phyloP scores from a whole-genome alignment of 2,113 vertebrate genomes.

The Emydura subglobosa region DNA sequence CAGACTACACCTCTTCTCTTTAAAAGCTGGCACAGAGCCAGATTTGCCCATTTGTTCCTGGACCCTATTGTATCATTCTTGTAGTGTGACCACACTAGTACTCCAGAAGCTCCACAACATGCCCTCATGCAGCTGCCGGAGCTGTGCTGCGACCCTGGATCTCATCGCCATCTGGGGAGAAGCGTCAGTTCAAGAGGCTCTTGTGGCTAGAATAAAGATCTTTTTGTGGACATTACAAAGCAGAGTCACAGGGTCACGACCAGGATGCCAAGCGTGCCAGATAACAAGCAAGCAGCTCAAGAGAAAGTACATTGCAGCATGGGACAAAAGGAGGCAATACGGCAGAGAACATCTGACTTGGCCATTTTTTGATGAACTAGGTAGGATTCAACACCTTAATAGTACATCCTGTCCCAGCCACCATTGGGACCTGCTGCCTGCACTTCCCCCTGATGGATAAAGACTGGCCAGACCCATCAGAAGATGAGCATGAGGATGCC shows the following conservation, averaged over 20 bases:
- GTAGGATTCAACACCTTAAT: too few relatives aligned
- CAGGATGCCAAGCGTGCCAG: neutral
- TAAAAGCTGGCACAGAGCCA: neutral
- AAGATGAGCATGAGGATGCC: neutral
- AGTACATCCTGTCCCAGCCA: neutral
- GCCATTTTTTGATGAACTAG: neutral
- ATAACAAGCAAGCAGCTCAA: neutral
- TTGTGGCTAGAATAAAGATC: neutral
- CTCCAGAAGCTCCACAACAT: neutral
- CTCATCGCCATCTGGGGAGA: neutral
- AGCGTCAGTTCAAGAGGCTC: neutral
- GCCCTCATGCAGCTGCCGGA: neutral
- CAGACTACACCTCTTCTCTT: neutral
- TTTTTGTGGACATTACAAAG: neutral
- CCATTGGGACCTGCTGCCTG: neutral
- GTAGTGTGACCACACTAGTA: neutral
- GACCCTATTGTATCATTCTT: neutral
- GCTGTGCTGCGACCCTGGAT: neutral
- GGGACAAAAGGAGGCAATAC: neutral
- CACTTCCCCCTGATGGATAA: neutral
- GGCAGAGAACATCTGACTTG: neutral
- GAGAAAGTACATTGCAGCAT: neutral
- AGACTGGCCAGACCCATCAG: neutral
- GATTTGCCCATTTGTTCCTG: neutral
- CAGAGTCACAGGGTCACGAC: neutral